Conservation (phyloP, 2,797 vertebrate species). For the Brachymystax lenok region DNA sequence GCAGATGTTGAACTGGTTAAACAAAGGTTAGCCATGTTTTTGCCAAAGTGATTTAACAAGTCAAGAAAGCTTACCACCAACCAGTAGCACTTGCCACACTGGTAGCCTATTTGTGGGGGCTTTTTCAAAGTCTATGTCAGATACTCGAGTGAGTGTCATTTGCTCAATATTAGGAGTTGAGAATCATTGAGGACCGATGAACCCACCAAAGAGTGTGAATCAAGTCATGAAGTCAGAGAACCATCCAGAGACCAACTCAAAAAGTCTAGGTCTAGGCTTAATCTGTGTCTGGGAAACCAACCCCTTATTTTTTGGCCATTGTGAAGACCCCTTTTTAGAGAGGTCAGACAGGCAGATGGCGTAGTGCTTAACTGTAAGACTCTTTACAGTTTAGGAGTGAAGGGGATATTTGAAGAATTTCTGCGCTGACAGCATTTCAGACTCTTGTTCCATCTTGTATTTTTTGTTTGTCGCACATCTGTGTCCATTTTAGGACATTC, state of each 20-base stretch:
- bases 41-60: too few relatives aligned
- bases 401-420: not conserved
- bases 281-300: too few relatives aligned
- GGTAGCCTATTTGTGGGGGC: too few relatives aligned
- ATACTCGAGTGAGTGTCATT: not conserved
- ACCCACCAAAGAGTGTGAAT: not conserved
- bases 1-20: too few relatives aligned
- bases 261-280: too few relatives aligned
- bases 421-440: not conserved
- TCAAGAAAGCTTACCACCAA: too few relatives aligned
- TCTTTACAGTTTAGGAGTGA: not conserved
- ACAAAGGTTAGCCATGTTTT: too few relatives aligned
- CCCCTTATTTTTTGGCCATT: too few relatives aligned
- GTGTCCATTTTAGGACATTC: not conserved
- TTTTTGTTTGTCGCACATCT: not conserved
- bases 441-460: not conserved
- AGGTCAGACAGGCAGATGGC: too few relatives aligned
- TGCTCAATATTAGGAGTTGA: not conserved
- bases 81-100: too few relatives aligned
- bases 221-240: not conserved
- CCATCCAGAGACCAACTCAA: not conserved
- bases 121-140: too few relatives aligned
- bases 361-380: not conserved
- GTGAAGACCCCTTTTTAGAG: too few relatives aligned
- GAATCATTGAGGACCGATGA: not conserved